phyloP scores from a whole-genome alignment of 1,140 invertebrate genomes.

The Leptoteleia sp. region DNA sequence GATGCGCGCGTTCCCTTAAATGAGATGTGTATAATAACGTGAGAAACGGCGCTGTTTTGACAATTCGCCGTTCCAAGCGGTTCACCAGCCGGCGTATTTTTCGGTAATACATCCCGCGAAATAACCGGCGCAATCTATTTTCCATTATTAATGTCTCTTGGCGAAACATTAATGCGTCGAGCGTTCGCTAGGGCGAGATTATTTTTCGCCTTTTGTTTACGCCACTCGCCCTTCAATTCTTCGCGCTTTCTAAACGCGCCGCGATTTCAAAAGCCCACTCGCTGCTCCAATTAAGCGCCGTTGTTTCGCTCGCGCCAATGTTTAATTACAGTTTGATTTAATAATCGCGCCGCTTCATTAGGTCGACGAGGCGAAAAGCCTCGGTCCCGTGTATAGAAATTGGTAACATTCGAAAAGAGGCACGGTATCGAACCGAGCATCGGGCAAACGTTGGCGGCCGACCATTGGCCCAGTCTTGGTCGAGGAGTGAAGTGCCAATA shows the following conservation, averaged over 20 bases:
- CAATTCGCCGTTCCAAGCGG: conserved; percentile 66
- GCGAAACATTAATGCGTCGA: conserved; percentile 27
- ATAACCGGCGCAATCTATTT: conserved; percentile 35
- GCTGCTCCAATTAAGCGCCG: conserved; percentile 11
- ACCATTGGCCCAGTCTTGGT: too few species aligned
- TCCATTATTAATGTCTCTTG: conserved; percentile 45
- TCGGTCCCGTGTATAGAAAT: too few species aligned
- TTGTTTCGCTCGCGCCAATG: background rate
- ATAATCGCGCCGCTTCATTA: conserved; percentile 1
- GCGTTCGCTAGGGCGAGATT: background rate
- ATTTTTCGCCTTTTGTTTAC: conserved; percentile 9
- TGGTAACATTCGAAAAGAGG: too few species aligned
- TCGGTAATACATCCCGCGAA: conserved; percentile 17
- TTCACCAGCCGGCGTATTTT: conserved; percentile 42
- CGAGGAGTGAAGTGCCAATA: too few species aligned
- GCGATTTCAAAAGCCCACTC: background rate
- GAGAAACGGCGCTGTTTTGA: conserved; percentile 78
- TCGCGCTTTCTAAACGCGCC: background rate
- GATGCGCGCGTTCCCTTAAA: conserved; percentile 70
- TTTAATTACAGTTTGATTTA: conserved; percentile 19
- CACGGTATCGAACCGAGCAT: too few species aligned
- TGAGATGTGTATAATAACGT: conserved; percentile 74
- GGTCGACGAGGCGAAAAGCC: background rate
- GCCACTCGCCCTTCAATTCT: conserved; percentile 2
- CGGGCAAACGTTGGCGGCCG: too few species aligned